Percentiles rank a stretch among this genome's conserved stretches.
These are phyloP conservation scores for Drosophila meridionalis DNA, from an alignment of 2,888 invertebrate species.

Conservation along the genomic window DNA sequence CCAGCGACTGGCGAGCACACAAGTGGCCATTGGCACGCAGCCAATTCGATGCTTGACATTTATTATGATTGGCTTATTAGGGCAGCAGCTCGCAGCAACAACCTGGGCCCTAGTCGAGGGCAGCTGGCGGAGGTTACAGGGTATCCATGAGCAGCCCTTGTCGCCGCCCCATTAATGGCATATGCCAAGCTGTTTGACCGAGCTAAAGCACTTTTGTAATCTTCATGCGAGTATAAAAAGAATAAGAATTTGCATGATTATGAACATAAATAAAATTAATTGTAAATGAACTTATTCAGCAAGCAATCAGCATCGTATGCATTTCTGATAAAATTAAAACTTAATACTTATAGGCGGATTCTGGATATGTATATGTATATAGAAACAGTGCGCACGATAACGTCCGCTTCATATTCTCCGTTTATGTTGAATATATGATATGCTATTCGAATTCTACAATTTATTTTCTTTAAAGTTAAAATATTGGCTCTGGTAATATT, in stretches of 20 bases:
- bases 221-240: neutral
- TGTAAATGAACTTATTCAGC: neutral
- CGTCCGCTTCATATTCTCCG: neutral
- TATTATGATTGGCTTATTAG: slow-evolving; percentile 80
- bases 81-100: slow-evolving; percentile 35
- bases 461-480: too few species aligned
- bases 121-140: neutral
- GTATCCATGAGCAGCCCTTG: slow-evolving; percentile 1
- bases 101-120: slow-evolving; percentile 9
- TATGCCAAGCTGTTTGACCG: slow-evolving; percentile 28
- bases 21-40: slow-evolving; percentile 69
- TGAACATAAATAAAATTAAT: neutral
- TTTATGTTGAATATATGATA: neutral
- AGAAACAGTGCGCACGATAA: neutral
- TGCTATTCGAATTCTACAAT: neutral
- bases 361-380: neutral
- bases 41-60: slow-evolving; percentile 77
- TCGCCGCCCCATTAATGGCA: slow-evolving; percentile 26
- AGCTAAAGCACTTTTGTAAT: slow-evolving; percentile 17
- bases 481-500: too few species aligned
- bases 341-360: neutral
- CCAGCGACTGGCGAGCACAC: slow-evolving; percentile 15
- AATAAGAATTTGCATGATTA: neutral
- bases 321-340: neutral
- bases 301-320: neutral